A percentile compares a stretch with the other conserved stretches of the same genome.
phyloP scores from a whole-genome alignment of 2,797 vertebrate genomes.

The Anas capensis region DNA sequence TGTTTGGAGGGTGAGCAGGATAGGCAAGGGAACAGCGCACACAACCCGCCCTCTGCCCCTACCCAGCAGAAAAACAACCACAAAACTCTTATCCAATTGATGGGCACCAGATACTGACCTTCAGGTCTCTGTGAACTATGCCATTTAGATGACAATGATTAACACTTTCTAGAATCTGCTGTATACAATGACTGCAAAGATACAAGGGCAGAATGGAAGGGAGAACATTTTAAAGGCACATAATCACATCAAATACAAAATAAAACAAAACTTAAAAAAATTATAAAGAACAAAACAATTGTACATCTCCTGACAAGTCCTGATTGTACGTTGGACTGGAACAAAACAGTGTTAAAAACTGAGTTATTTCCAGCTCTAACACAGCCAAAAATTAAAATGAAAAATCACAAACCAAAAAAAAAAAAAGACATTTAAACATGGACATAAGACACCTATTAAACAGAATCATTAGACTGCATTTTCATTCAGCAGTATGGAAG shows the following conservation, averaged over 20 bases:
- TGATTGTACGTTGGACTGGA: slow-evolving; percentile 60
- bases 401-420: background rate
- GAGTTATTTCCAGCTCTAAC: slow-evolving; percentile 66
- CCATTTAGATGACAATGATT: slow-evolving; percentile 97
- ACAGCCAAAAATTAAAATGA: background rate
- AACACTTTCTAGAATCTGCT: slow-evolving; percentile 99
- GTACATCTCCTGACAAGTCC: slow-evolving; percentile 59
- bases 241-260: slow-evolving; percentile 81
- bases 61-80: slow-evolving; percentile 36
- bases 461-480: slow-evolving; percentile 43
- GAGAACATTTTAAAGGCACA: slow-evolving; percentile 87
- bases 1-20: slow-evolving; percentile 57
- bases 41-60: slow-evolving; percentile 75
- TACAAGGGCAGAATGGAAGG: slow-evolving; percentile 87
- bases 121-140: slow-evolving; percentile 98
- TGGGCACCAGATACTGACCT: slow-evolving; percentile 92
- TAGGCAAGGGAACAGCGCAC: slow-evolving; percentile 60
- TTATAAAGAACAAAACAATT: slow-evolving; percentile 57
- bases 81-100: slow-evolving; percentile 67
- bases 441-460: slow-evolving; percentile 54
- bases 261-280: slow-evolving; percentile 70
- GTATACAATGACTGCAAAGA: slow-evolving; percentile 97
- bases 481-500: slow-evolving; percentile 35
- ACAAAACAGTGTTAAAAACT: slow-evolving; percentile 33
- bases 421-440: slow-evolving; percentile 43